These are phyloP conservation scores for Percopsis transmontana DNA, from an alignment of 2,113 vertebrate species.

Conservation along the genomic window DNA sequence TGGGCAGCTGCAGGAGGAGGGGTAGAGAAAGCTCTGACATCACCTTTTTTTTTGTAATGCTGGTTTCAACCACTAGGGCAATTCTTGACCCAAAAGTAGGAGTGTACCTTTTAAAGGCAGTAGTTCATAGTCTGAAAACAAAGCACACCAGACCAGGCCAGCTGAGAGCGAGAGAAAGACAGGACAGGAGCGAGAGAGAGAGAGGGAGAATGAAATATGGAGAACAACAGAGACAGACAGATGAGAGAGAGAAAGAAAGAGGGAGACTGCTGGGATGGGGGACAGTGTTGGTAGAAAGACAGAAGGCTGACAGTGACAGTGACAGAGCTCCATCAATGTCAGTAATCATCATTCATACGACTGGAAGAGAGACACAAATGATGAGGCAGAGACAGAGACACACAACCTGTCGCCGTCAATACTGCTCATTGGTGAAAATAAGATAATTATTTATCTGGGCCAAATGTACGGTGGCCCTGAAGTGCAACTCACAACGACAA, in stretches of 20 bases:
- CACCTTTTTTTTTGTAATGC: no score
- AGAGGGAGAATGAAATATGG: no score
- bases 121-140: no score
- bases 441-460: no score
- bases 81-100: no score
- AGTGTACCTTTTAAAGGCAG: no score
- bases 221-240: background rate
- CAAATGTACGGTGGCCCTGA: background rate
- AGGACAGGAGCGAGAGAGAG: background rate
- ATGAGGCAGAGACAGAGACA: background rate
- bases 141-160: no score
- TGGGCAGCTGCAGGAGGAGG: no score
- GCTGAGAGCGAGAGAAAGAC: background rate
- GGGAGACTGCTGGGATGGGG: no score
- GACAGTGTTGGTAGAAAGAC: no score
- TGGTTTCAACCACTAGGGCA: no score
- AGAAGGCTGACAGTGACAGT: background rate
- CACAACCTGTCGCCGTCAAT: constrained; percentile 6
- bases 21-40: no score
- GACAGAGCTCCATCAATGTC: constrained; percentile 11
- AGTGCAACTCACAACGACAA: background rate
- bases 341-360: background rate
- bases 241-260: background rate
- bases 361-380: background rate
- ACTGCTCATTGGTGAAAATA: constrained; percentile 7